Evolutionary conservation across 2,888 invertebrate species (phyloP).

Genomic region (Phlogophora meticulosa): DNA sequence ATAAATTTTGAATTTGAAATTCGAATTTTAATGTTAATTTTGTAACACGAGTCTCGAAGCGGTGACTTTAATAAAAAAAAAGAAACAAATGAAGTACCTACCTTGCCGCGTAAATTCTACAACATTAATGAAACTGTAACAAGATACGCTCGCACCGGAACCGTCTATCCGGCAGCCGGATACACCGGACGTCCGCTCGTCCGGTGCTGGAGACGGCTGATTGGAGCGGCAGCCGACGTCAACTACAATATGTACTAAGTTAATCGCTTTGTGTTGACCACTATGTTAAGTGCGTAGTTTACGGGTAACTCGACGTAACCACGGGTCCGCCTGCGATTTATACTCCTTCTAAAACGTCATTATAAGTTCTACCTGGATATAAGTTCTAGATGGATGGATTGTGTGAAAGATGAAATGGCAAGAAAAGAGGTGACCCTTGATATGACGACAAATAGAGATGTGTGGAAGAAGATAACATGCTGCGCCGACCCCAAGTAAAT

Average conservation of each 20-base stretch:
- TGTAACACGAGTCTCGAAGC: too few relatives aligned
- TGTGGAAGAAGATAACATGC: too few relatives aligned
- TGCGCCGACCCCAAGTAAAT: too few relatives aligned
- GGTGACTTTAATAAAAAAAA: slow-evolving; percentile 5
- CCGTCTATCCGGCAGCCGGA: slow-evolving; percentile 54
- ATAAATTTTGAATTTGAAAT: too few relatives aligned
- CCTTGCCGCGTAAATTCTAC: not conserved
- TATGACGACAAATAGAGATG: too few relatives aligned
- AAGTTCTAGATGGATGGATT: too few relatives aligned
- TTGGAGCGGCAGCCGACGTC: slow-evolving; percentile 24
- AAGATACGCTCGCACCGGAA: slow-evolving; percentile 41
- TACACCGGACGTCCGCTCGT: slow-evolving; percentile 56
- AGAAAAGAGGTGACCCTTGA: too few relatives aligned
- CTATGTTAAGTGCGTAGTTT: not conserved
- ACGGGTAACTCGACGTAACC: not conserved
- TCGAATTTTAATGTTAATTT: too few relatives aligned
- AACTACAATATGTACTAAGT: slow-evolving; percentile 19
- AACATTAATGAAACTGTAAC: slow-evolving; percentile 53
- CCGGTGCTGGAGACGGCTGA: slow-evolving; percentile 55
- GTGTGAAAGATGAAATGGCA: too few relatives aligned
- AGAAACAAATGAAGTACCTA: too few relatives aligned
- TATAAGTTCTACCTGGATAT: too few relatives aligned
- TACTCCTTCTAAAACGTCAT: too few relatives aligned
- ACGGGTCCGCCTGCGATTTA: not conserved
- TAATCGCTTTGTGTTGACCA: slow-evolving; percentile 15